Percentiles rank a stretch among this genome's conserved stretches.
Conservation (phyloP, 1,140 invertebrate genomes). For the Harpegnathos saltator region DNA sequence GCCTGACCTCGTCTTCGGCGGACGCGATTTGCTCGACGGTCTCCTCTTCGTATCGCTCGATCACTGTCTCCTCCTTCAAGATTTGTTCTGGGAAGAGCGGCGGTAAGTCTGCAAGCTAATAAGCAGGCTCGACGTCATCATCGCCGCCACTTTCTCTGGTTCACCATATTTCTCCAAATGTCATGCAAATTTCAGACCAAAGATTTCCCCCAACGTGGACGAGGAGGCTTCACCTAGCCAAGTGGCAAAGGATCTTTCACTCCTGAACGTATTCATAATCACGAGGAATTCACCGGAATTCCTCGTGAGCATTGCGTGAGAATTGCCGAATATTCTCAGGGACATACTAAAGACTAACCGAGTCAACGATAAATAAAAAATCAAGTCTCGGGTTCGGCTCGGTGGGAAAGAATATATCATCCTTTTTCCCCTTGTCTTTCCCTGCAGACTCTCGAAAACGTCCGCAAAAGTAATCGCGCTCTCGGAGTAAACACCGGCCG, state of each 20-base stretch:
- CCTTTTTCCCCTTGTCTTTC: too few species aligned
- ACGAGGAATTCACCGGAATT: too few species aligned
- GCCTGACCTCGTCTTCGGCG: constrained; percentile 50
- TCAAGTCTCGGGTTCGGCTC: too few species aligned
- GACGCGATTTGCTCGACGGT: constrained; percentile 41
- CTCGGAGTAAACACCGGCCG: too few species aligned
- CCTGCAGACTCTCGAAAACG: too few species aligned
- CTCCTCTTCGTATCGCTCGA: constrained; percentile 72
- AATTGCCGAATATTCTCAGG: too few species aligned
- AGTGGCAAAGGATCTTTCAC: neutral
- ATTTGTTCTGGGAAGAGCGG: constrained; percentile 80
- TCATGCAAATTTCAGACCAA: constrained; percentile 38
- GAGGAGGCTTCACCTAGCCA: neutral
- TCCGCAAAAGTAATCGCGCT: too few species aligned
- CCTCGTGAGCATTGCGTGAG: too few species aligned
- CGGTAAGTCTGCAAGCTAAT: constrained; percentile 79
- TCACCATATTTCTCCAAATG: constrained; percentile 41
- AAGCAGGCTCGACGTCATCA: constrained; percentile 43
- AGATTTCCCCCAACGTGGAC: constrained; percentile 25
- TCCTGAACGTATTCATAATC: too few species aligned
- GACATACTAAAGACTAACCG: too few species aligned
- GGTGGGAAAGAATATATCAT: too few species aligned
- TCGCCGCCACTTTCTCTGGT: constrained; percentile 38
- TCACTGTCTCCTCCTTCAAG: constrained; percentile 69
- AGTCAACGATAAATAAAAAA: too few species aligned